Base-by-base conservation (phyloP, 2,113 vertebrate genomes). In the Pandion haliaetus region DNA sequence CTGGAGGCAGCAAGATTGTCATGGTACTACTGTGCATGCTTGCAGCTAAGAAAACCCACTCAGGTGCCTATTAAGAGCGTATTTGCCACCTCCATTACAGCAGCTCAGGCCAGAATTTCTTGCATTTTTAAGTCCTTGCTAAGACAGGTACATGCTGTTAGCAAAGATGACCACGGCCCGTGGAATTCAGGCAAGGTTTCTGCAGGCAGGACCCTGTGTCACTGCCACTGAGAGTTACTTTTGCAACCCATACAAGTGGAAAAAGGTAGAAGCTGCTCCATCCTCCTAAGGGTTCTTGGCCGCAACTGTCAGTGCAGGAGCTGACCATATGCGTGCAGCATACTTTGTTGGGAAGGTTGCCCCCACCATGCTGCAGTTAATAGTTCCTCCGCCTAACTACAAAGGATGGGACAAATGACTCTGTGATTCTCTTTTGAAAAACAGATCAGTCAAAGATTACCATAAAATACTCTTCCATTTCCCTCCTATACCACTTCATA, bases 1-100 rank as follows among this genome's bases (percentile, higher is more conserved):
- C 89, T 97, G 84, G 70, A 91, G 45, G 66, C 84, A 90, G 61
- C 1, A 4, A 90, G 58, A 85, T 72, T 89, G 78, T 72, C 73
- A 14, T 20, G 44, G 44, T 73, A 20, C 49, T 62, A 7, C 24
- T 32, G 16, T 44, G 38, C 49, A 47, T 82, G 58, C 65, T 63
- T 65, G 62, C 61, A 85, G 63, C 52, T 54, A 76, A 72, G 88
- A 69, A 86, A 95, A 87, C 36, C 10, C 69, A 32, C 59, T 59
- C 16, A 14, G 34, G 13, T 50, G 78, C 67, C 52, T 72, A 19
- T 40, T 69, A 59, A 40, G 54, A 69, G 36, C 7, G 6, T 54
- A 23, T 61, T 93, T 95, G 17, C 44, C 20, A 73, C 25, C 17
- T 72, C 36, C 14, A 1, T 82, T 82, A 19, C 0, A 1, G 40